Conservation (phyloP, 2,113 vertebrate genomes). For the Sardina pilchardus region DNA sequence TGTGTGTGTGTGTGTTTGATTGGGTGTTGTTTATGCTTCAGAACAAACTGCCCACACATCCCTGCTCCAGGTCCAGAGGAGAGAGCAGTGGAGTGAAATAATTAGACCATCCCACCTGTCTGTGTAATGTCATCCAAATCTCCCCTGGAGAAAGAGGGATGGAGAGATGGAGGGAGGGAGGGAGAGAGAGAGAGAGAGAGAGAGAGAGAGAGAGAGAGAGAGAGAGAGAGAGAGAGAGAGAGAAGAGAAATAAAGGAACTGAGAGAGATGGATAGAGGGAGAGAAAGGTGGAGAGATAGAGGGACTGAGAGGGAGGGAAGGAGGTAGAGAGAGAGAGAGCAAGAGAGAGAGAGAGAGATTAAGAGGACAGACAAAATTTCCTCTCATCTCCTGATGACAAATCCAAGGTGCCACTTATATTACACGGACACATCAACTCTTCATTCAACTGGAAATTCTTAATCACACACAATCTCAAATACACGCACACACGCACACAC, state of each 20-base stretch:
- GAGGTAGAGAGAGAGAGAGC: background rate
- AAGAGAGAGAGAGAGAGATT: background rate
- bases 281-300: background rate
- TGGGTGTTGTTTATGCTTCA: background rate
- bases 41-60: background rate
- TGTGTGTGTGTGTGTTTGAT: background rate
- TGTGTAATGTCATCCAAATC: slow-evolving; percentile 18
- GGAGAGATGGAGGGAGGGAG: background rate
- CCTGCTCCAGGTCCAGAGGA: slow-evolving; percentile 9
- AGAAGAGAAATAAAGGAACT: too few species aligned
- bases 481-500: background rate
- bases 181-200: background rate
- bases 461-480: too few species aligned
- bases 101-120: slow-evolving; percentile 16
- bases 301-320: background rate
- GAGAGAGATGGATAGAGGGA: background rate
- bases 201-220: background rate
- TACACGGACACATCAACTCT: background rate
- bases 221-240: background rate
- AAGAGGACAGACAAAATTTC: background rate
- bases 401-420: background rate
- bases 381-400: background rate
- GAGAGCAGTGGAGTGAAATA: slow-evolving; percentile 8
- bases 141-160: slow-evolving; percentile 4
- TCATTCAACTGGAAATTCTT: background rate